A percentile compares a stretch with the other conserved stretches of the same genome.
These are phyloP conservation scores for Trichechus manatus DNA, from an alignment of 2,113 vertebrate species.

Conservation along the genomic window DNA sequence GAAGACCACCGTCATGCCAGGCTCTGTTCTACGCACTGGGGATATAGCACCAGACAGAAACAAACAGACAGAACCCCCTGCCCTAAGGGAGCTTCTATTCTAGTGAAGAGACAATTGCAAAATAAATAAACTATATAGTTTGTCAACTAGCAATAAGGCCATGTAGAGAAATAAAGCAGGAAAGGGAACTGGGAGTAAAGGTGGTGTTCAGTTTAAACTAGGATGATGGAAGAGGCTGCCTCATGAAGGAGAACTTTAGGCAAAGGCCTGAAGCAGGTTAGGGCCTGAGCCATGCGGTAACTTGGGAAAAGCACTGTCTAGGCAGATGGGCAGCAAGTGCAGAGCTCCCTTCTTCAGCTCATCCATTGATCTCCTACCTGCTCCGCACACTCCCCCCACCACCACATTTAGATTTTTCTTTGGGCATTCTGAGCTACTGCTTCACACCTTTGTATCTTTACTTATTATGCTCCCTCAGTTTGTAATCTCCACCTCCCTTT, in stretches of 20 bases:
- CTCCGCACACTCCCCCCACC: neutral
- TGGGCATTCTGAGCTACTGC: neutral
- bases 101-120: neutral
- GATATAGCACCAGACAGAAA: neutral
- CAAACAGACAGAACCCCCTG: neutral
- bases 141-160: neutral
- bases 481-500: neutral
- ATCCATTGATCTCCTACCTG: neutral
- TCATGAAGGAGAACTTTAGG: neutral
- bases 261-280: neutral
- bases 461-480: neutral
- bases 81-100: neutral
- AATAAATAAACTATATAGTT: neutral
- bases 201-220: neutral
- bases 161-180: constrained; percentile 14
- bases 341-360: neutral
- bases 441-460: neutral
- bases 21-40: neutral
- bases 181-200: neutral
- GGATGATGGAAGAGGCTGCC: neutral
- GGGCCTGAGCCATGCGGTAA: accelerated
- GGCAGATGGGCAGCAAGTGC: too few relatives aligned
- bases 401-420: neutral
- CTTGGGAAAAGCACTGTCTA: neutral
- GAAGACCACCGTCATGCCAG: neutral